Conservation (phyloP, 2,888 invertebrate genomes). For the Parelbella ahira region DNA sequence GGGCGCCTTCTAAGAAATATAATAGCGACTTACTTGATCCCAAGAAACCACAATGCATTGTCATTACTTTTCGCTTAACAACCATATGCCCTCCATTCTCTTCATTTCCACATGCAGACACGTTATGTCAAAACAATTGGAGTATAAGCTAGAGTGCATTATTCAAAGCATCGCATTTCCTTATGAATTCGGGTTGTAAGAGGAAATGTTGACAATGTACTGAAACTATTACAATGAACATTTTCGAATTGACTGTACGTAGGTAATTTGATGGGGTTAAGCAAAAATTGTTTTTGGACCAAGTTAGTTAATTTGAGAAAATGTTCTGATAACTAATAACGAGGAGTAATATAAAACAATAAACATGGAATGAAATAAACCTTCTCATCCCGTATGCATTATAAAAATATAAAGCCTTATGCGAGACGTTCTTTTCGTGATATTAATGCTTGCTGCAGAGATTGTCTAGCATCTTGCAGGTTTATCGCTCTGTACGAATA, state of each 20-base stretch:
- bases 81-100: constrained; percentile 45
- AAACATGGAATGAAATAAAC: too few relatives aligned
- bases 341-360: too few relatives aligned
- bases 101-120: constrained; percentile 33
- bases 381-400: too few relatives aligned
- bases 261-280: too few relatives aligned
- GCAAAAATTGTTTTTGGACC: too few relatives aligned
- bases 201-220: not conserved
- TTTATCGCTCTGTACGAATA: constrained; percentile 22
- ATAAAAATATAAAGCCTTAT: too few relatives aligned
- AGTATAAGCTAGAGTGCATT: constrained; percentile 27
- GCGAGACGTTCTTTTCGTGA: constrained; percentile 2
- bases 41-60: constrained; percentile 63
- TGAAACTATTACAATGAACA: too few relatives aligned
- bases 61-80: constrained; percentile 66
- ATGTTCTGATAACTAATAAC: too few relatives aligned
- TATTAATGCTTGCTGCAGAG: constrained; percentile 18
- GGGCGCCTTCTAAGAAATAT: constrained; percentile 63
- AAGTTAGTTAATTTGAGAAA: too few relatives aligned
- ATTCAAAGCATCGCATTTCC: constrained; percentile 36
- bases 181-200: not conserved
- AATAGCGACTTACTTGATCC: constrained; percentile 73
- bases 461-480: constrained; percentile 13
- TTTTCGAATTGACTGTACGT: too few relatives aligned
- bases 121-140: constrained; percentile 22